Percentiles rank a stretch among this genome's conserved stretches.
Evolutionary conservation across 2,888 invertebrate species (phyloP).

Genomic region (Sepioteuthis lessoniana): DNA sequence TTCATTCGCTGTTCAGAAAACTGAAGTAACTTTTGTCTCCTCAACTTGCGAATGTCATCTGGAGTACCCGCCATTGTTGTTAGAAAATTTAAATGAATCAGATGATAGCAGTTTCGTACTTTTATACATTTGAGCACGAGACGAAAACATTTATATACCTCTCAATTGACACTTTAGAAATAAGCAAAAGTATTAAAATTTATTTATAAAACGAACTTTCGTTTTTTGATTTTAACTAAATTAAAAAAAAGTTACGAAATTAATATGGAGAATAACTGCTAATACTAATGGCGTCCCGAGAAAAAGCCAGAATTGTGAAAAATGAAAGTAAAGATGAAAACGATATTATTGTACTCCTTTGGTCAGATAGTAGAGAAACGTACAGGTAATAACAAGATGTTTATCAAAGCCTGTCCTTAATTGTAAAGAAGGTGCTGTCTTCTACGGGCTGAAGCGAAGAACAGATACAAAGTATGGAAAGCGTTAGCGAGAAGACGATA

Average conservation of each 20-base stretch:
- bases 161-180: neutral
- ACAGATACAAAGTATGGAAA: neutral
- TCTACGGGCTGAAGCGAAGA: neutral
- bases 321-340: neutral
- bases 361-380: constrained; percentile 36
- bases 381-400: constrained; percentile 34
- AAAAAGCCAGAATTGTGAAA: neutral
- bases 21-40: constrained; percentile 36
- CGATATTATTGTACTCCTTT: neutral
- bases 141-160: neutral
- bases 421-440: neutral
- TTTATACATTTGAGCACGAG: neutral
- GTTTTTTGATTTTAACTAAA: neutral
- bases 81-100: neutral
- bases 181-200: neutral
- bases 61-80: neutral
- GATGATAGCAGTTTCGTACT: neutral
- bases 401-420: neutral
- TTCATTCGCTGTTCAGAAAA: constrained; percentile 36
- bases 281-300: constrained; percentile 36
- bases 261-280: neutral
- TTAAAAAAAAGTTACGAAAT: neutral
- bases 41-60: neutral
- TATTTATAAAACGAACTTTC: neutral
- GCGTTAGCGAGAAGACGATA: neutral